Evolutionary conservation across 2,888 invertebrate genomes (phyloP).

Genomic region (Agapetus fuscipes): DNA sequence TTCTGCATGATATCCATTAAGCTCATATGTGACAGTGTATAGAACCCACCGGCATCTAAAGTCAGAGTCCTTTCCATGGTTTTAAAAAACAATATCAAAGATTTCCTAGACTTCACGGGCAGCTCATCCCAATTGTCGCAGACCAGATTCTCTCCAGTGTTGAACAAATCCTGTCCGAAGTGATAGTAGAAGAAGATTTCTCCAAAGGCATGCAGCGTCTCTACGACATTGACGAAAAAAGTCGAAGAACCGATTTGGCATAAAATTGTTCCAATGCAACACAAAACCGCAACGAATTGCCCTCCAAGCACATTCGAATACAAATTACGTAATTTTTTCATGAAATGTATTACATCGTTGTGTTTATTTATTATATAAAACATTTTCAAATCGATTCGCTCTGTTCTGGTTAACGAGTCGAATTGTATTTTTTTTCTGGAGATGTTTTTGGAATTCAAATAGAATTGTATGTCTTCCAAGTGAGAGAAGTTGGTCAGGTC

Average conservation of each 20-base stretch:
- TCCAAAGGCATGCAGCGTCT: conserved; percentile 11
- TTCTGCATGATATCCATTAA: conserved; percentile 10
- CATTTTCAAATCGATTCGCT: conserved; percentile 7
- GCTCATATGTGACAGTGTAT: conserved; percentile 9
- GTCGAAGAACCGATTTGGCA: conserved; percentile 4
- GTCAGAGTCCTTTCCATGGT: conserved; percentile 3
- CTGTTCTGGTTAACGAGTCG: background rate
- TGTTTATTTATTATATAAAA: conserved; percentile 10
- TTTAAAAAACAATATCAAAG: conserved; percentile 6
- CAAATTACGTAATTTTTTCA: conserved; percentile 3
- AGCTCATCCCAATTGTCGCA: conserved; percentile 7
- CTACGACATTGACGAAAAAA: conserved; percentile 3
- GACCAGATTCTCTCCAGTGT: conserved; percentile 4
- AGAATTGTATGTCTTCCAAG: conserved; percentile 4
- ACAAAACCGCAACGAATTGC: conserved; percentile 8
- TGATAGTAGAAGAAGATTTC: conserved; percentile 13
- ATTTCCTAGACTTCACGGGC: conserved; percentile 4
- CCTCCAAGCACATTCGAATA: conserved; percentile 3
- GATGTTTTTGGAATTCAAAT: conserved; percentile 1
- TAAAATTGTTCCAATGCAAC: conserved; percentile 8
- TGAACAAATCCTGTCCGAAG: conserved; percentile 9
- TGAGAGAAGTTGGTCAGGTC: conserved; percentile 4
- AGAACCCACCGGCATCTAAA: conserved; percentile 10
- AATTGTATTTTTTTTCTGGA: background rate
- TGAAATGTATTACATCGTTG: conserved; percentile 5